Evolutionary conservation across 2,888 invertebrate genomes (phyloP), one percentile per base, ranked within the genome.

Genomic region (Xylocampa areola): DNA sequence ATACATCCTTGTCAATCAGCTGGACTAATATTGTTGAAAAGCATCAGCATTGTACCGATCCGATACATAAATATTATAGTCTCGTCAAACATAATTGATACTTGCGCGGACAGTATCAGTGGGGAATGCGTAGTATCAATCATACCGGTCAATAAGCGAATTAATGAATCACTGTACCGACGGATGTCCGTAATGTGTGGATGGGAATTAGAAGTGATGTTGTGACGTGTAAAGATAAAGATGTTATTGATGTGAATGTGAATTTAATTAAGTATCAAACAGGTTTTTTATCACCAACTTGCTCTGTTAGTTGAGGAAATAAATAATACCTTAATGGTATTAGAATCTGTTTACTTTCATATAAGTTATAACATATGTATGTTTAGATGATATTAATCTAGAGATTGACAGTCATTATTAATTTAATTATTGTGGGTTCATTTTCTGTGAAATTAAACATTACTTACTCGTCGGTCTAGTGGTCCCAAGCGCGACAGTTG

Each of bases 141-240:
- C 49, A 63, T 55, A 7, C 36, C 8, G 6, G 41, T 45, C 41
- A 53, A 59, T 63, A 47, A 58, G 32, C 6, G 50, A 70, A 61
- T 50, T 58, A 62, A 74, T 70, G 59, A 67, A 54, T 67, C 55
- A 71, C 39, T 55, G 23, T 53, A 41, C 50, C 39, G 58, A 52
- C 70, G 57, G 65, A 69, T 47, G 57, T 54, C 33, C 35, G 49
- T 51, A 37, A 52, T 40, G 25, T 58, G 58, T 61, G 37, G 53
- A 60, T 33, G 43, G 17, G 47, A 49, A 41, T 64, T 41, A 69
- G 21, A 63, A 14, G 43, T 29, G 10, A 23, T 36, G 6, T 14
- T 14, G 27, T 51, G 29, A 53, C n/a, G 8, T 27, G 17, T 27
- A 16, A 45, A 19, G 27, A 70, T 53, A n/a, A 57, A 30, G 27